These are phyloP conservation scores for Dolichallabes microphthalmus DNA, from an alignment of 2,113 vertebrate species.

Conservation along the genomic window DNA sequence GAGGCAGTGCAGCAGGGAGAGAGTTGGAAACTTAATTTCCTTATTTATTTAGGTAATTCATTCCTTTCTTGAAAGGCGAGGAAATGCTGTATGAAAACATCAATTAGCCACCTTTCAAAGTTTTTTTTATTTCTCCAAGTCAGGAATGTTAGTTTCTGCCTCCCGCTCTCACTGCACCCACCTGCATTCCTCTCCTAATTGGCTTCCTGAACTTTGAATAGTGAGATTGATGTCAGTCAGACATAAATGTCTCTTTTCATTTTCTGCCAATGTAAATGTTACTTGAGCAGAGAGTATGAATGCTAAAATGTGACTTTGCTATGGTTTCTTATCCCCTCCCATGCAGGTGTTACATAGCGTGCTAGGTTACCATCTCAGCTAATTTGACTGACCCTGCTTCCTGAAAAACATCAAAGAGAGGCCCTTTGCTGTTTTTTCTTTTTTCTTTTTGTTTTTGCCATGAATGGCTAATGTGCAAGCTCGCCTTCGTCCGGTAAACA, in stretches of 20 bases:
- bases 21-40: slow-evolving; percentile 69
- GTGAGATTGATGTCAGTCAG: slow-evolving; percentile 85
- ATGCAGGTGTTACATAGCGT: slow-evolving; percentile 69
- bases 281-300: slow-evolving; percentile 65
- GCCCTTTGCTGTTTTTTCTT: background rate
- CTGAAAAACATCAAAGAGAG: slow-evolving; percentile 32
- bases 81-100: slow-evolving; percentile 75
- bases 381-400: slow-evolving; percentile 67
- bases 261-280: slow-evolving; percentile 91
- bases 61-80: slow-evolving; percentile 68
- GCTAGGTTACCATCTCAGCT: slow-evolving; percentile 61
- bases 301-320: slow-evolving; percentile 68
- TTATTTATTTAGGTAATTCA: slow-evolving; percentile 63
- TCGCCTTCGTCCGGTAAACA: slow-evolving; percentile 60
- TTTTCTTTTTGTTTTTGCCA: slow-evolving; percentile 56
- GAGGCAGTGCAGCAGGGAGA: slow-evolving; percentile 34
- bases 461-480: slow-evolving; percentile 54
- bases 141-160: slow-evolving; percentile 82
- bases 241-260: slow-evolving; percentile 84
- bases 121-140: slow-evolving; percentile 73
- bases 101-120: slow-evolving; percentile 78
- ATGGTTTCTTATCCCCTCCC: slow-evolving; percentile 47
- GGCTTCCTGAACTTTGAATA: slow-evolving; percentile 93
- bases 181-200: slow-evolving; percentile 87
- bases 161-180: slow-evolving; percentile 72